phyloP scores from a whole-genome alignment of 2,113 vertebrate species.

The Rhinopomastus cyanomelas region DNA sequence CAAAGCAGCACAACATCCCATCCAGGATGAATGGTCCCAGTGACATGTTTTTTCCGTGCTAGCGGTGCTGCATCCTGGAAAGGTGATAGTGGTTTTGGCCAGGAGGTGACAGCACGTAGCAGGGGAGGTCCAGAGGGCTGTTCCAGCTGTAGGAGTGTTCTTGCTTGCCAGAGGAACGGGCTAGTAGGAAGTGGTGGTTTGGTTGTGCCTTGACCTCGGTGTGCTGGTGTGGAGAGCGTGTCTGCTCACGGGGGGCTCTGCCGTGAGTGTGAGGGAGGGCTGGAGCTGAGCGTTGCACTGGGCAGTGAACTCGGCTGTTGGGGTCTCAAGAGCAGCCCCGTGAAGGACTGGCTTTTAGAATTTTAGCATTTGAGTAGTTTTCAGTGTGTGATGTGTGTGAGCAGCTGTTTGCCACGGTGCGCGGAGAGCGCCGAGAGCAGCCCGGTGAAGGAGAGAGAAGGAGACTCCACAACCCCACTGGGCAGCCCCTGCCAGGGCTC shows the following conservation, averaged over 20 bases:
- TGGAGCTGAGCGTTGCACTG: neutral
- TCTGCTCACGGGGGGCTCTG: neutral
- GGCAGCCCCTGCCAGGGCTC: too few relatives aligned
- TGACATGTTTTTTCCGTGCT: slow-evolving; percentile 16
- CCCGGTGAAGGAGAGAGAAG: too few relatives aligned
- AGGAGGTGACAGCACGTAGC: neutral
- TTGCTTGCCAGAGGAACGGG: neutral
- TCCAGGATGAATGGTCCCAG: neutral
- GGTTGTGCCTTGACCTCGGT: neutral
- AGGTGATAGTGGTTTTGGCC: neutral
- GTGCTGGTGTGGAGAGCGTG: neutral
- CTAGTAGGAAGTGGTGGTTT: neutral
- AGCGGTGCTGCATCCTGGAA: neutral
- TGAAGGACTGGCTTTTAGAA: neutral
- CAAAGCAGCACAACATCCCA: neutral
- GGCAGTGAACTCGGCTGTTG: neutral
- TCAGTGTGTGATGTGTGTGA: neutral
- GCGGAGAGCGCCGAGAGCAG: neutral
- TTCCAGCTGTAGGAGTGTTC: neutral
- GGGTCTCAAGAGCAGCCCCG: too few relatives aligned
- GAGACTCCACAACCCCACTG: too few relatives aligned
- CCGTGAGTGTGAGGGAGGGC: neutral
- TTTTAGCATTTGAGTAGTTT: neutral
- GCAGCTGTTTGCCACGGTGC: neutral
- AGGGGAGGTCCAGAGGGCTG: neutral